Base-by-base conservation (phyloP, 2,797 vertebrate species). In the Myotis daubentonii region DNA sequence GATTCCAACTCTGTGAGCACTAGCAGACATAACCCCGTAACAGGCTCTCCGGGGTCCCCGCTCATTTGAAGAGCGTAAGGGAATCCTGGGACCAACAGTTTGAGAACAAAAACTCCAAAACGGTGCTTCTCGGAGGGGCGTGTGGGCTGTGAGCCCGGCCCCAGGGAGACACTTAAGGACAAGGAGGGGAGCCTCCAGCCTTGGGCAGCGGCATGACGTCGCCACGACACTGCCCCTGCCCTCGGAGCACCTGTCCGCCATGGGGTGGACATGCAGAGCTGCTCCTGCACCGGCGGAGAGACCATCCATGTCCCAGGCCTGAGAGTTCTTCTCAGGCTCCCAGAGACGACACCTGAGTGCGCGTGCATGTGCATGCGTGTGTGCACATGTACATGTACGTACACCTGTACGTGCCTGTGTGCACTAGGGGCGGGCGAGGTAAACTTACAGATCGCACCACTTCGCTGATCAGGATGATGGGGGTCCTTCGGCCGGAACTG, bases 401-500 rank as follows among this genome's bases (percentile, higher is more conserved):
- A 62, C 5, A 6, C 28, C 36, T 30, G 71, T 44, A 41, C 3
- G 25, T 0, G 2, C 47, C 19, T 12, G 57, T 57, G 23, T 12
- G 30, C 13, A 3, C 2, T 11, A 9, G 13, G 8, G 6, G 0
- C 6, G 0, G 8, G 49, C 16, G 4, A 23, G 55, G 65, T 8
- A 2, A 17, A 98, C 99, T 99, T 97, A 99, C 99, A 93, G 99
- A 99, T 98, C 99, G 98, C 89, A 99, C 99, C 96, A 99, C 99
- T 97, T 99, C 99, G 33, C 99, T 99, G 94, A 99, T 98, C 41
- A 99, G 98, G 94, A 99, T 99, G 88, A 99, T 99, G 0, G 99
- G 99, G 1, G 99, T 99, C 98, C 98, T 99, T 95, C 98, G 99
- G 96, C 98, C 99, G 0, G 99, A 98, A 87, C 98, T 99, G 17